Evolutionary conservation across 2,113 vertebrate genomes (phyloP).

Genomic region (Pseudopodoces humilis): DNA sequence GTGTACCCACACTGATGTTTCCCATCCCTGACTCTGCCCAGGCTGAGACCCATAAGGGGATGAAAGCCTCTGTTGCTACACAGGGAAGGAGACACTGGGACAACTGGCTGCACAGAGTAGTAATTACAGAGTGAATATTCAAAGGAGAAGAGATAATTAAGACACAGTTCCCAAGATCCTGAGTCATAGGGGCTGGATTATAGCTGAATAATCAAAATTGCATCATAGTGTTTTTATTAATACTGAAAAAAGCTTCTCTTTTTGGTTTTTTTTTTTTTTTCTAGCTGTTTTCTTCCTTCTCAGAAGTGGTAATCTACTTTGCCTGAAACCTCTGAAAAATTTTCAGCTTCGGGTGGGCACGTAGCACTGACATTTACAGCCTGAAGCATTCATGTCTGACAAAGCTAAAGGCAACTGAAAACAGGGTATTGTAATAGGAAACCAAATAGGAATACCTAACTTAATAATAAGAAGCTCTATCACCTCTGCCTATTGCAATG

Average conservation of each 20-base stretch:
- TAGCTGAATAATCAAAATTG: background rate
- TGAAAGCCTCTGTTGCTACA: rapidly evolving
- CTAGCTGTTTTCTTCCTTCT: background rate
- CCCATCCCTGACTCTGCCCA: background rate
- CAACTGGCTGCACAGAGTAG: background rate
- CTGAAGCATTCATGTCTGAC: background rate
- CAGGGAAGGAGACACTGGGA: background rate
- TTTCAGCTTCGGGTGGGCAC: background rate
- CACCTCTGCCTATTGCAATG: background rate
- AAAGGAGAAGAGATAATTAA: background rate
- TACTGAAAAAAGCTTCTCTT: background rate
- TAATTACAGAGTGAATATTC: background rate
- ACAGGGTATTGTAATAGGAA: background rate
- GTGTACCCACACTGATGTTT: background rate
- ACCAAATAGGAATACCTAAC: background rate
- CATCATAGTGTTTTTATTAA: background rate
- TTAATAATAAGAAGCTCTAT: background rate
- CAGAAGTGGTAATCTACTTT: background rate
- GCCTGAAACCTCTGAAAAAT: background rate
- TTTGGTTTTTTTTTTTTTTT: background rate
- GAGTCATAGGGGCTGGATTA: background rate
- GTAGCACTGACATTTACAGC: background rate
- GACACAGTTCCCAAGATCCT: background rate
- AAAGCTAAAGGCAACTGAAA: conserved; percentile 10
- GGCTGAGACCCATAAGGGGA: rapidly evolving